Conservation (phyloP, 2,113 vertebrate species). For the Orthonyx spaldingii region DNA sequence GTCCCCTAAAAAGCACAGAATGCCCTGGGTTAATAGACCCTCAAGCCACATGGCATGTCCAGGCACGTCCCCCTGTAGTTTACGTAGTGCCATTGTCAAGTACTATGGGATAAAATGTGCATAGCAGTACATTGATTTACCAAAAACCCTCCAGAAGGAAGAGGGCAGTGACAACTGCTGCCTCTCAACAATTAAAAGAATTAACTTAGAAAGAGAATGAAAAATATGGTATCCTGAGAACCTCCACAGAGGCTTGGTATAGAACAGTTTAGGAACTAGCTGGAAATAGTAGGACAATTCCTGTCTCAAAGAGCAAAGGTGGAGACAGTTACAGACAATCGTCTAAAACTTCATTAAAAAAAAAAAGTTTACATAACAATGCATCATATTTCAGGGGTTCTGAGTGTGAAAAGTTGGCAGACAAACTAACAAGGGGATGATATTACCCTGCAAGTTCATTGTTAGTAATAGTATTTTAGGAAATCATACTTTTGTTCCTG, state of each 20-base stretch:
- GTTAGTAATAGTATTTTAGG: background rate
- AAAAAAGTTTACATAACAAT: background rate
- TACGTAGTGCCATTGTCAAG: background rate
- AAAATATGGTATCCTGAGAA: background rate
- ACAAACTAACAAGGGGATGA: background rate
- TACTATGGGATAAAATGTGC: background rate
- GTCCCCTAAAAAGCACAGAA: no score
- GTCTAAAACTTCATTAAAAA: background rate
- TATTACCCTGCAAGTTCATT: background rate
- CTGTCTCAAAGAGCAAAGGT: background rate
- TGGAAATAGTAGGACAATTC: background rate
- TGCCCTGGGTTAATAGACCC: no score
- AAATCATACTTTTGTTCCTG: background rate
- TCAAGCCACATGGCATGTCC: no score
- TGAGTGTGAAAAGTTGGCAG: background rate
- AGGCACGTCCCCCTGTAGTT: no score
- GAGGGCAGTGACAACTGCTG: background rate
- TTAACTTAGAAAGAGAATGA: background rate
- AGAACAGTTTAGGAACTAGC: background rate
- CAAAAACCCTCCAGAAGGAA: background rate
- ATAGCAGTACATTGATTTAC: background rate
- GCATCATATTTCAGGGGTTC: background rate
- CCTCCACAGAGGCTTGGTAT: background rate
- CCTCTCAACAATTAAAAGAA: background rate
- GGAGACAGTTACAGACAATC: background rate